Conservation (phyloP, 2,888 invertebrate species). For the Xestoiulus laeticollis region DNA sequence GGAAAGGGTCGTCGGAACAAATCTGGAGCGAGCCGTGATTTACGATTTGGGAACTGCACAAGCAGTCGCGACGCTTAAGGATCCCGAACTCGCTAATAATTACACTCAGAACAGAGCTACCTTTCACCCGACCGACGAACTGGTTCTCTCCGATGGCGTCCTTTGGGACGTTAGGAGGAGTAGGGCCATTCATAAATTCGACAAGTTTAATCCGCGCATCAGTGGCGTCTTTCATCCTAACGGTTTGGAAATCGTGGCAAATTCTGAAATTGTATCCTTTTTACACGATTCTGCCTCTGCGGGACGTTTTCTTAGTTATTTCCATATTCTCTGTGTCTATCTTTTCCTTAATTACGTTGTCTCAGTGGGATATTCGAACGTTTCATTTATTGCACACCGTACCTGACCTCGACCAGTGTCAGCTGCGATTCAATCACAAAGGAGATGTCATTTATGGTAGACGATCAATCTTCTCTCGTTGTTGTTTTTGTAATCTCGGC, state of each 20-base stretch:
- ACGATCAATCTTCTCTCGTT: too few species aligned
- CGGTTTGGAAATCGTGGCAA: slow-evolving; percentile 94
- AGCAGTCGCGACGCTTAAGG: slow-evolving; percentile 75
- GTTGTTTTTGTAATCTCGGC: background rate
- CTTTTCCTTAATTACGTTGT: slow-evolving; percentile 52
- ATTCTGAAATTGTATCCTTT: slow-evolving; percentile 80
- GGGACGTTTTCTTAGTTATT: background rate
- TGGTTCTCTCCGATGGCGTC: slow-evolving; percentile 95
- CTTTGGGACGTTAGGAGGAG: slow-evolving; percentile 89
- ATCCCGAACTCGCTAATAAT: slow-evolving; percentile 85
- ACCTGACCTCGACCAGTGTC: slow-evolving; percentile 89
- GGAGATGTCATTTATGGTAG: slow-evolving; percentile 87
- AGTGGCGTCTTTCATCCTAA: slow-evolving; percentile 97
- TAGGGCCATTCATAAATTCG: slow-evolving; percentile 94
- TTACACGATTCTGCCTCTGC: background rate
- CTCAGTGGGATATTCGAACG: slow-evolving; percentile 92
- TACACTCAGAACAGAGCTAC: slow-evolving; percentile 94
- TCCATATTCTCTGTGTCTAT: slow-evolving; percentile 49
- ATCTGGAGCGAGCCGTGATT: slow-evolving; percentile 80
- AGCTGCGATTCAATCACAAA: slow-evolving; percentile 85
- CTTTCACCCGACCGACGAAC: slow-evolving; percentile 91
- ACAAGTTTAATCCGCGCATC: slow-evolving; percentile 93
- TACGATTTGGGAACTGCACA: slow-evolving; percentile 88
- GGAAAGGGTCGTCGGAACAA: slow-evolving; percentile 89
- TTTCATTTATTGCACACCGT: slow-evolving; percentile 94